These are phyloP conservation scores for Smutsia temminckii DNA, from an alignment of 2,797 vertebrate genomes.

Conservation along the genomic window DNA sequence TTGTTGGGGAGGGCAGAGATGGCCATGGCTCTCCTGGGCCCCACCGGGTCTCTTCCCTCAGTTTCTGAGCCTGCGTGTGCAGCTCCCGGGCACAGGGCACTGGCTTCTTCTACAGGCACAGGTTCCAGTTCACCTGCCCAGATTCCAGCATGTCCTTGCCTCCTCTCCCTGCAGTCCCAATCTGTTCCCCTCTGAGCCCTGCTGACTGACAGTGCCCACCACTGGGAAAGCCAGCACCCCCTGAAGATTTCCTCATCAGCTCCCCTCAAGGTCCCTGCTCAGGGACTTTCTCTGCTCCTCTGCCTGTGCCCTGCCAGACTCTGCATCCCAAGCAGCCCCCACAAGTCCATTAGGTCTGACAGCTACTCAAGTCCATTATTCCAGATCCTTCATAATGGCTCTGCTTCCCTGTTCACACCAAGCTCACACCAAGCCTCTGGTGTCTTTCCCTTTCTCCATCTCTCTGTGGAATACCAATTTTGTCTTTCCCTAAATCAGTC, in stretches of 20 bases:
- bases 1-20: not conserved
- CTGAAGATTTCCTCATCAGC: not conserved
- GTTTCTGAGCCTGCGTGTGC: not conserved
- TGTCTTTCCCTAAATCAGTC: not conserved
- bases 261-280: not conserved
- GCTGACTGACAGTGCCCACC: not conserved
- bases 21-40: no score
- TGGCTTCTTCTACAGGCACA: not conserved
- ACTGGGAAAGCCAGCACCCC: not conserved
- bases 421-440: not conserved
- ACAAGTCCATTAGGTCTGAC: not conserved
- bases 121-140: not conserved
- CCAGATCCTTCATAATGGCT: not conserved
- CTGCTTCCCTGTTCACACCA: not conserved
- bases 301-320: not conserved
- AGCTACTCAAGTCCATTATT: not conserved
- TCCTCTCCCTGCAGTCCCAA: not conserved
- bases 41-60: accelerated
- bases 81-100: not conserved
- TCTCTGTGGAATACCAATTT: not conserved
- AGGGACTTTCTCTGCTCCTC: not conserved
- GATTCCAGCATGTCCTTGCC: not conserved
- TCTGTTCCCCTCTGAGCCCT: not conserved
- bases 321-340: not conserved
- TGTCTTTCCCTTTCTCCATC: not conserved